A percentile compares a stretch with the other conserved stretches of the same genome.
phyloP scores from a whole-genome alignment of 2,888 invertebrate genomes.

The Plebejus argus region DNA sequence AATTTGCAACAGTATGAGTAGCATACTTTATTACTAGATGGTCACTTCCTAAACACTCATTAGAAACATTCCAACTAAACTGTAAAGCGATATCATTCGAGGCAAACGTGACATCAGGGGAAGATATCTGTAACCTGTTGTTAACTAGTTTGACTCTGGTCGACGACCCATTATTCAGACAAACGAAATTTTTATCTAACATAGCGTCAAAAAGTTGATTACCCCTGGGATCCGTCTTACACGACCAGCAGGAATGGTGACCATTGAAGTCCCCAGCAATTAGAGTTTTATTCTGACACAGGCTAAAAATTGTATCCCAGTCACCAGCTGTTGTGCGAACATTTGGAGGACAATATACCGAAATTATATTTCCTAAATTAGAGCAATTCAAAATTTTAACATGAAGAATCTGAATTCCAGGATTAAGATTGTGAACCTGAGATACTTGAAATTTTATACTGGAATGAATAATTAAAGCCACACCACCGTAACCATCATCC shows the following conservation, averaged over 20 bases:
- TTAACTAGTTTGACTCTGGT: constrained; percentile 26
- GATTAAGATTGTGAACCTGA: not conserved
- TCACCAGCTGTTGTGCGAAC: constrained; percentile 19
- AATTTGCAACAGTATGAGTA: not conserved
- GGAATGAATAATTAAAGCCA: constrained; percentile 13
- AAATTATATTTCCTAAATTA: constrained; percentile 28
- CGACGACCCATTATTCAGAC: constrained; percentile 8
- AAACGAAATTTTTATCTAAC: not conserved
- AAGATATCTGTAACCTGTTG: constrained; percentile 2
- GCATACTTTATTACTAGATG: constrained; percentile 33
- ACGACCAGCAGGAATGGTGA: constrained; percentile 31
- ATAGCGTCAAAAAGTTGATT: constrained; percentile 20
- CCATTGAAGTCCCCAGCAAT: constrained; percentile 34
- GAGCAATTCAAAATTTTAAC: constrained; percentile 29
- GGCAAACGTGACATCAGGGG: constrained; percentile 37
- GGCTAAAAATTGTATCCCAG: constrained; percentile 33
- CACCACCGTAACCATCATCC: not conserved
- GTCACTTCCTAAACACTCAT: constrained; percentile 38
- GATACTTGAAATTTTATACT: not conserved
- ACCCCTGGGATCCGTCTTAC: constrained; percentile 9
- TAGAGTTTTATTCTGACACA: constrained; percentile 23
- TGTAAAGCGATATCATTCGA: constrained; percentile 36
- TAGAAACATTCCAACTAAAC: constrained; percentile 35
- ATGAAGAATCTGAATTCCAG: constrained; percentile 23
- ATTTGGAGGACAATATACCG: constrained; percentile 32